Evolutionary conservation across 2,888 invertebrate species (phyloP).

Genomic region (Lithodes maja): DNA sequence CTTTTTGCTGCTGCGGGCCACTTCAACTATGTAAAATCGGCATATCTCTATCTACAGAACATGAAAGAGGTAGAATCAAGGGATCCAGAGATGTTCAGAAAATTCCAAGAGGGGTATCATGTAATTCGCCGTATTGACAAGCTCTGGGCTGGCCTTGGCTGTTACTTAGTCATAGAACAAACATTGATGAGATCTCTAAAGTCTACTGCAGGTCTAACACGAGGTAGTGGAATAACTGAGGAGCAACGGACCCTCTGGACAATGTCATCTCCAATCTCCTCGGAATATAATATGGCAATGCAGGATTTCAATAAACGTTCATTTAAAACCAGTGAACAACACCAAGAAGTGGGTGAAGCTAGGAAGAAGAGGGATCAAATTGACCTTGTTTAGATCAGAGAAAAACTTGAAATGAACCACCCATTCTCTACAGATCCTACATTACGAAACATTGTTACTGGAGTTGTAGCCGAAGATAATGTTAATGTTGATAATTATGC

Average conservation of each 20-base stretch:
- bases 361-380: slow-evolving; percentile 44
- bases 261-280: slow-evolving; percentile 50
- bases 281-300: slow-evolving; percentile 48
- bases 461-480: slow-evolving; percentile 33
- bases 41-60: slow-evolving; percentile 54
- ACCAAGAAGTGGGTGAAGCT: slow-evolving; percentile 46
- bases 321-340: slow-evolving; percentile 53
- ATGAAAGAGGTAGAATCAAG: slow-evolving; percentile 27
- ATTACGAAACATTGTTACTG: slow-evolving; percentile 52
- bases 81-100: slow-evolving; percentile 42
- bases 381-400: slow-evolving; percentile 48
- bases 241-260: slow-evolving; percentile 56
- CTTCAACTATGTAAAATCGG: slow-evolving; percentile 51
- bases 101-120: slow-evolving; percentile 44
- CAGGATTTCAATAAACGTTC: slow-evolving; percentile 48
- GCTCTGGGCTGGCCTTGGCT: slow-evolving; percentile 42
- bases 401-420: slow-evolving; percentile 22
- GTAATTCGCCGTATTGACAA: slow-evolving; percentile 25
- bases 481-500: slow-evolving; percentile 18
- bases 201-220: slow-evolving; percentile 31
- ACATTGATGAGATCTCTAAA: slow-evolving; percentile 49
- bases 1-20: slow-evolving; percentile 65
- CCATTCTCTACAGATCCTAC: slow-evolving; percentile 32
- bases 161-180: slow-evolving; percentile 62
- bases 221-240: slow-evolving; percentile 33